phyloP scores from a whole-genome alignment of 2,888 invertebrate genomes.

The Actias luna region DNA sequence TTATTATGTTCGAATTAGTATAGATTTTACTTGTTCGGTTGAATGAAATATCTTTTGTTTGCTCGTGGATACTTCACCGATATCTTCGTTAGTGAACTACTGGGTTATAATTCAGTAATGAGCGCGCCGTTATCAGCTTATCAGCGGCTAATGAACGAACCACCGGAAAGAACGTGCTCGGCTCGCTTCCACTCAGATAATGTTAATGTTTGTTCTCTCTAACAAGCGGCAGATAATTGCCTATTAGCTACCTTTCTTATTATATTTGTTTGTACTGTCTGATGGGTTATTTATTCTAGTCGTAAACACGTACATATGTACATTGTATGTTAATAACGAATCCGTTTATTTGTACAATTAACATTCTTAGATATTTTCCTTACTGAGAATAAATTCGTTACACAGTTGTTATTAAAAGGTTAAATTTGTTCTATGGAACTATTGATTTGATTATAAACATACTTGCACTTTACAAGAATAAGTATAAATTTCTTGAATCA shows the following conservation, averaged over 20 bases:
- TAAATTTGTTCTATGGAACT: too few relatives aligned
- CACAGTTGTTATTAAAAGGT: too few relatives aligned
- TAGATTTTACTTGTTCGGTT: neutral
- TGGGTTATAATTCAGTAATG: neutral
- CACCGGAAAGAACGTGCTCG: slow-evolving; percentile 26
- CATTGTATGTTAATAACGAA: neutral
- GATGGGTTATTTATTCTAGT: neutral
- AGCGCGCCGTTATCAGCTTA: slow-evolving; percentile 3
- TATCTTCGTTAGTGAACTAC: neutral
- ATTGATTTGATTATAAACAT: too few relatives aligned
- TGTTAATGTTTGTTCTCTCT: slow-evolving; percentile 12
- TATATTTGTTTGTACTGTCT: slow-evolving; percentile 1
- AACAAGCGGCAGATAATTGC: slow-evolving; percentile 13
- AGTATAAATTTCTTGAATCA: too few relatives aligned
- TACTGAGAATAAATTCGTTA: neutral
- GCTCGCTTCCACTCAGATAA: slow-evolving; percentile 21
- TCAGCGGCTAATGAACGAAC: neutral
- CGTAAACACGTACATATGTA: neutral
- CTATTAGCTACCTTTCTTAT: neutral
- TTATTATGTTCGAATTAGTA: too few relatives aligned
- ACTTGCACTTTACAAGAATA: too few relatives aligned
- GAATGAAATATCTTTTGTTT: neutral
- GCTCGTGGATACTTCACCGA: neutral
- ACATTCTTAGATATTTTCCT: neutral
- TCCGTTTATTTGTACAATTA: neutral